Conservation (phyloP, 2,113 vertebrate genomes). For the Heptranchias perlo region DNA sequence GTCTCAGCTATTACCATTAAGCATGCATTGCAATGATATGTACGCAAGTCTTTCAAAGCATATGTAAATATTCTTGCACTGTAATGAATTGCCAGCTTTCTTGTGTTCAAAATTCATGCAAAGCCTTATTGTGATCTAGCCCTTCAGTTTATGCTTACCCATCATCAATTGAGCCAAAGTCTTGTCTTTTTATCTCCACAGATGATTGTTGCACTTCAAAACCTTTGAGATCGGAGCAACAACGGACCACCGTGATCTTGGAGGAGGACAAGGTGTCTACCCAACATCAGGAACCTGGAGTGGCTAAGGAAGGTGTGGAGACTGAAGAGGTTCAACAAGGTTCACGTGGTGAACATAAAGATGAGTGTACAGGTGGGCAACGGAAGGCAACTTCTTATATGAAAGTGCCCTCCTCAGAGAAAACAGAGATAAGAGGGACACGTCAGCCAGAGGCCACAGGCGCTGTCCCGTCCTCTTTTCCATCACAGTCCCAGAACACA, state of each 20-base stretch:
- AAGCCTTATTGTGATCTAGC: neutral
- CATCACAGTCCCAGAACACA: neutral
- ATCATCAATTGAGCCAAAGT: neutral
- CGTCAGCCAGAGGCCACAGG: neutral
- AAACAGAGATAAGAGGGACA: neutral
- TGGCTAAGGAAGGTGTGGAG: neutral
- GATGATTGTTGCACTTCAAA: conserved; percentile 12
- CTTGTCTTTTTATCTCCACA: conserved; percentile 21
- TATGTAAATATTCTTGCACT: conserved; percentile 2
- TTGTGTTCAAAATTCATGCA: neutral
- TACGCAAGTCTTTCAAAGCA: neutral
- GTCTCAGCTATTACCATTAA: conserved; percentile 5
- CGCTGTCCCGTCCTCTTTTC: neutral
- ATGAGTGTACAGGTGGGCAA: conserved; percentile 15
- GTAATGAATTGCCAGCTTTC: conserved; percentile 20
- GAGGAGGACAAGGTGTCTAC: conserved; percentile 13
- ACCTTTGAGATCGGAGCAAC: neutral
- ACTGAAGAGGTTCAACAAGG: neutral
- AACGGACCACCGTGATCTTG: neutral
- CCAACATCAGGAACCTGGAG: neutral
- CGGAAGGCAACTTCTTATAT: neutral
- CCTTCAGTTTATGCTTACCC: neutral
- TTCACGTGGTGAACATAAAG: neutral
- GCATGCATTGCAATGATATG: conserved; percentile 28
- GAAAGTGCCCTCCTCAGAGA: neutral